A percentile compares a stretch with the other conserved stretches of the same genome.
Conservation (phyloP, 2,797 vertebrate species). For the Helostoma temminkii region DNA sequence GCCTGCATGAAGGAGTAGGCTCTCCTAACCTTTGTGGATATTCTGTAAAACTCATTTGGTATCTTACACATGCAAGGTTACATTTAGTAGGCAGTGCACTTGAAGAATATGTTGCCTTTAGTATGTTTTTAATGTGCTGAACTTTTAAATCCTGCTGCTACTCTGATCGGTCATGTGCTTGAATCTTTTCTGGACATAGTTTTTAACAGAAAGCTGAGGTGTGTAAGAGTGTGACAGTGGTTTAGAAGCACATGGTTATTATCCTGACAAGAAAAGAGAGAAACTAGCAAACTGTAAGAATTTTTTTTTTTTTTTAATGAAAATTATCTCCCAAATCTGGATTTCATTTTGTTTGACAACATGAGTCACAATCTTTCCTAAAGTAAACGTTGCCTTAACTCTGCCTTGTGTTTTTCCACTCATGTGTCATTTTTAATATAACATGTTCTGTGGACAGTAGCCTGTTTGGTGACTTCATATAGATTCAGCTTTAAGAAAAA, state of each 20-base stretch:
- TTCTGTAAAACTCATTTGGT: too few species aligned
- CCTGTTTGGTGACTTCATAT: background rate
- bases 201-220: background rate
- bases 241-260: background rate
- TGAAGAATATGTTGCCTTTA: background rate
- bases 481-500: background rate
- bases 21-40: background rate
- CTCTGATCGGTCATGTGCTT: background rate
- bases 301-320: background rate
- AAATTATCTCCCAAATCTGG: background rate
- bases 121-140: constrained; percentile 17
- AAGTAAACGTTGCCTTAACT: constrained; percentile 57
- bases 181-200: too few species aligned
- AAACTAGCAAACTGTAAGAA: background rate
- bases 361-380: background rate
- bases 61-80: too few species aligned
- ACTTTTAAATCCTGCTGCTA: constrained; percentile 44
- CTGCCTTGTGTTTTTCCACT: background rate
- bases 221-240: background rate
- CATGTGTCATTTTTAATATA: background rate
- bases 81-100: background rate
- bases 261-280: background rate
- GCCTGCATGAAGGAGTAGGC: background rate
- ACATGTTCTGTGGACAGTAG: too few species aligned
- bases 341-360: constrained; percentile 8